Conservation (phyloP, 2,797 vertebrate genomes). For the Poeciliopsis paucimaculata region DNA sequence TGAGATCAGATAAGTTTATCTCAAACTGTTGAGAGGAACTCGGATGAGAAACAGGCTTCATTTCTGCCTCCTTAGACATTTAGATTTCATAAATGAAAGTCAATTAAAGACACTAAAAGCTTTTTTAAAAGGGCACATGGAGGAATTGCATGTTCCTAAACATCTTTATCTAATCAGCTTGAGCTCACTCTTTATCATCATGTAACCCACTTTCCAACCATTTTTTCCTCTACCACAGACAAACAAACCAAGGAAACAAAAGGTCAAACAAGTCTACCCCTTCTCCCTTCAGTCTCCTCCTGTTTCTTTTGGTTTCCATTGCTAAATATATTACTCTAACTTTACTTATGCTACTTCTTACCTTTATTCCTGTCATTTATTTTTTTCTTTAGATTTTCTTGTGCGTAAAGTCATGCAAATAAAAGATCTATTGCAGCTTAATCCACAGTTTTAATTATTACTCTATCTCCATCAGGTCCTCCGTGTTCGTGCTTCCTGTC, state of each 20-base stretch:
- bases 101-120: constrained; percentile 4
- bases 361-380: not conserved
- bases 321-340: not conserved
- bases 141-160: constrained; percentile 7
- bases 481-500: not conserved
- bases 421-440: not conserved
- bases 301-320: constrained; percentile 4
- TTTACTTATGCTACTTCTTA: not conserved
- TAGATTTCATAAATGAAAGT: constrained; percentile 1
- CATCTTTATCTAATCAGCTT: constrained; percentile 46
- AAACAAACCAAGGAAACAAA: constrained; percentile 29
- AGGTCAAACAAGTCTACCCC: constrained; percentile 44
- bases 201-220: constrained; percentile 28
- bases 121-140: constrained; percentile 13
- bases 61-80: constrained; percentile 13
- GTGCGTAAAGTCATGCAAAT: not conserved
- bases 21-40: not conserved
- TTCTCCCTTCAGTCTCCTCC: constrained; percentile 16
- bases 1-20: not conserved
- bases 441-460: not conserved
- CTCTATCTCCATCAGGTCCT: not conserved
- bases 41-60: constrained; percentile 8
- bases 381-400: not conserved
- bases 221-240: constrained; percentile 13
- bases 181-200: constrained; percentile 13